These are phyloP conservation scores for Porphyrio hochstetteri DNA, from an alignment of 2,113 vertebrate genomes.

Conservation along the genomic window DNA sequence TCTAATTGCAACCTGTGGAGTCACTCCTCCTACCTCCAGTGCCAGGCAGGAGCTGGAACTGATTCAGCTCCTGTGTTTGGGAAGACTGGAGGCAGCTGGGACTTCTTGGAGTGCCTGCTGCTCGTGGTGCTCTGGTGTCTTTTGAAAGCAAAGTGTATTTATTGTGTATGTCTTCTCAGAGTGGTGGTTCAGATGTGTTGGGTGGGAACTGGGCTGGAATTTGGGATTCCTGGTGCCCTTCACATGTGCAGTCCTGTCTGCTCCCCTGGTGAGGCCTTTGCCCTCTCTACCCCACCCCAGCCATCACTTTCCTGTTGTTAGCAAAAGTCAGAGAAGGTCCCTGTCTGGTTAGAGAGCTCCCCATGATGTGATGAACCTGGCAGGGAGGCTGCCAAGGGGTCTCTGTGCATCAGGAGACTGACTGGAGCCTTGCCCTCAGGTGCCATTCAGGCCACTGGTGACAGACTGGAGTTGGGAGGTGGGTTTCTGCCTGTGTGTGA, in stretches of 20 bases:
- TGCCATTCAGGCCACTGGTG: background rate
- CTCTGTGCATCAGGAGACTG: background rate
- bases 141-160: background rate
- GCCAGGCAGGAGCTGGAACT: background rate
- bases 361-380: background rate
- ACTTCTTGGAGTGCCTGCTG: background rate
- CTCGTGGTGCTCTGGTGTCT: background rate
- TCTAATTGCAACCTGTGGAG: background rate
- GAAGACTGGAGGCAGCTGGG: background rate
- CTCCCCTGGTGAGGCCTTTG: background rate
- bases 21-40: background rate
- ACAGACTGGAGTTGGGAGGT: background rate
- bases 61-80: background rate
- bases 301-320: background rate
- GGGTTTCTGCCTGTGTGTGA: accelerated
- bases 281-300: background rate
- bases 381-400: background rate
- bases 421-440: accelerated
- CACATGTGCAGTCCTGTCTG: background rate
- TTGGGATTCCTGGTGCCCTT: background rate
- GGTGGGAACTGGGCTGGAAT: background rate
- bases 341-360: background rate
- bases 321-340: background rate
- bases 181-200: background rate
- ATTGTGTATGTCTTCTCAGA: background rate